Conservation (phyloP, 1,140 invertebrate species). For the Hirudo medicinalis region DNA sequence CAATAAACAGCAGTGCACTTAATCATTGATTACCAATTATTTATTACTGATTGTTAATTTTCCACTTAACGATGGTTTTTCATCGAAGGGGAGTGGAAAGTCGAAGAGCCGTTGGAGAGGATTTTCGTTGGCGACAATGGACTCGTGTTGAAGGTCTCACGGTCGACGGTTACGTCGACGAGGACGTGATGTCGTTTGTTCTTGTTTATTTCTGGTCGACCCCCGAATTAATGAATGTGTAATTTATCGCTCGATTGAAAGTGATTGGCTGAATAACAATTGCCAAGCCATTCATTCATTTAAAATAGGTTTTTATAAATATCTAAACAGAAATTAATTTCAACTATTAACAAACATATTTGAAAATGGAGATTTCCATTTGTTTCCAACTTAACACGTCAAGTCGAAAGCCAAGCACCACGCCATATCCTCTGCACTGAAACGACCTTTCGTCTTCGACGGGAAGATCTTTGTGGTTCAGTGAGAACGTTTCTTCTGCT, state of each 20-base stretch:
- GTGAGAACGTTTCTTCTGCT: slow-evolving; percentile 49
- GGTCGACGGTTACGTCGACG: neutral
- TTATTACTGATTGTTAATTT: neutral
- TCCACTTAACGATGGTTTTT: neutral
- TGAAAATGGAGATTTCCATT: no score
- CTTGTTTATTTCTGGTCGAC: no score
- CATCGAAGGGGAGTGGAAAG: slow-evolving; percentile 10
- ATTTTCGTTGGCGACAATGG: neutral
- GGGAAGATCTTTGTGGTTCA: slow-evolving; percentile 79
- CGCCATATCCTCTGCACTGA: slow-evolving; percentile 70
- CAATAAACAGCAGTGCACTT: neutral
- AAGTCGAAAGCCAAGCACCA: slow-evolving; percentile 85
- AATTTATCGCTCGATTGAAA: neutral
- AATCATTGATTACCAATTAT: neutral
- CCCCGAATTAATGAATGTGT: no score
- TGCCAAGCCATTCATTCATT: neutral
- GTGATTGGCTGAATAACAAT: neutral
- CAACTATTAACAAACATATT: no score
- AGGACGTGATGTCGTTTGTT: no score
- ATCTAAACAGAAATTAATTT: no score
- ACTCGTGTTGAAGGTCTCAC: slow-evolving; percentile 12
- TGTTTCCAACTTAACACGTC: neutral
- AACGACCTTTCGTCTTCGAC: slow-evolving; percentile 68
- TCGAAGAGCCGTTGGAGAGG: slow-evolving; percentile 9
- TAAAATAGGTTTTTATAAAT: no score